Evolutionary conservation across 2,888 invertebrate species (phyloP), one percentile per base, ranked within the genome.

Genomic region (Sarcophaga carnaria): DNA sequence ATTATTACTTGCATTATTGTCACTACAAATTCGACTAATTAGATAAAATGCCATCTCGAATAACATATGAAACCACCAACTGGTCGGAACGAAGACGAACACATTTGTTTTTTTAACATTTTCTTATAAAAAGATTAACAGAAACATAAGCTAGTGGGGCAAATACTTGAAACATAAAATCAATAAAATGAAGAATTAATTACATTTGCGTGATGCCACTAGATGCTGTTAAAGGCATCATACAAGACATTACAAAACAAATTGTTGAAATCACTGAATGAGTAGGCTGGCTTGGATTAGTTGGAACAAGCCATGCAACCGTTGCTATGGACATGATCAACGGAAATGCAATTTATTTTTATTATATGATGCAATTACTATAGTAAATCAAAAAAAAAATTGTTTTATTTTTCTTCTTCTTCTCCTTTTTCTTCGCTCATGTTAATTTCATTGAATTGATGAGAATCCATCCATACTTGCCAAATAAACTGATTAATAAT

Each of bases 141-240:
- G 12, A 20, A 37, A 37, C 11, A 37, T 60, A 72, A 72, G 59
- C 25, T 37, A 60, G 4, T 72, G 59, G 37, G 25, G 25, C 22
- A 54, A 71, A 49, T 47, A 66, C 4, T 49, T 54, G 6, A 60
- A 70, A 63, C 78, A 79, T 79, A 49, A 79, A 70, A 25, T 70
- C 63, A 49, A 45, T 79, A 70, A 79, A 79, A 79, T 27, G 14
- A 64, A 71, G 63, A 64, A 69, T 71, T 79, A 79, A 79, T 70
- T 71, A 63, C 63, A 27, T 62, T 70, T 79, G 79, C 70, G 71
- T 80, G 80, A 49, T 79, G 27, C 62, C 37, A 74, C 45, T 17
- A 74, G 45, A 74, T 62, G 11, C 64, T 71, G 45, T 22, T 25
- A 59, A 62, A 8, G 37, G 8, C 10, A 37, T 37, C 37, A 37